Evolutionary conservation across 2,113 vertebrate genomes (phyloP).

Genomic region (Amblyornis subalaris): DNA sequence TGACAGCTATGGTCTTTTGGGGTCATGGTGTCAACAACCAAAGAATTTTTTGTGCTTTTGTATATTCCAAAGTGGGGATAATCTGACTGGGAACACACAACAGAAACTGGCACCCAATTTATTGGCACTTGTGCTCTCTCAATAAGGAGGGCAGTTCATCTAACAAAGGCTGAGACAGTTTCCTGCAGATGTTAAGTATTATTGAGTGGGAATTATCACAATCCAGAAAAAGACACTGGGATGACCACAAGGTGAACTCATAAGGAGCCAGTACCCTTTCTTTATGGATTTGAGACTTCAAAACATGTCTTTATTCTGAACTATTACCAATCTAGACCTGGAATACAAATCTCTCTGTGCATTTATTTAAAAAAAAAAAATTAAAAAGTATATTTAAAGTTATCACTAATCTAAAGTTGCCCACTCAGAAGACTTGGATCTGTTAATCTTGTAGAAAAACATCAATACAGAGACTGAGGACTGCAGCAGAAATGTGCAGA

Average conservation of each 20-base stretch:
- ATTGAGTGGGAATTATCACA: not conserved
- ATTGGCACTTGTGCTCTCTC: not conserved
- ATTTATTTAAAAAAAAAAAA: not conserved
- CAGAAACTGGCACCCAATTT: not conserved
- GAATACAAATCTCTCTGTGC: not conserved
- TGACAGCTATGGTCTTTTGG: not conserved
- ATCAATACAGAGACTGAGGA: not conserved
- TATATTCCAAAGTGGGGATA: not conserved
- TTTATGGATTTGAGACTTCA: not conserved
- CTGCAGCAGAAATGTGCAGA: not conserved
- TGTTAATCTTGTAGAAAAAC: not conserved
- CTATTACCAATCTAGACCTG: not conserved
- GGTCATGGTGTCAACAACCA: not conserved
- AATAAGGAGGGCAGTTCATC: not conserved
- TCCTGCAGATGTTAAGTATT: not conserved
- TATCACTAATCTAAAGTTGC: not conserved
- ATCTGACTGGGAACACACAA: not conserved
- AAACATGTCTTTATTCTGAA: not conserved
- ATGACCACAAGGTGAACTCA: not conserved
- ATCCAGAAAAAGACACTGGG: not conserved
- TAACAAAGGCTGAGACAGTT: not conserved
- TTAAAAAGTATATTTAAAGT: not conserved
- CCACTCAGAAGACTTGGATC: not conserved
- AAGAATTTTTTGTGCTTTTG: not conserved
- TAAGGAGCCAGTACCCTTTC: not conserved